These are phyloP conservation scores for Hydractinia symbiolongicarpus DNA, from an alignment of 30 jellyfish, hydroid and myxozoan species.

Conservation along the genomic window DNA sequence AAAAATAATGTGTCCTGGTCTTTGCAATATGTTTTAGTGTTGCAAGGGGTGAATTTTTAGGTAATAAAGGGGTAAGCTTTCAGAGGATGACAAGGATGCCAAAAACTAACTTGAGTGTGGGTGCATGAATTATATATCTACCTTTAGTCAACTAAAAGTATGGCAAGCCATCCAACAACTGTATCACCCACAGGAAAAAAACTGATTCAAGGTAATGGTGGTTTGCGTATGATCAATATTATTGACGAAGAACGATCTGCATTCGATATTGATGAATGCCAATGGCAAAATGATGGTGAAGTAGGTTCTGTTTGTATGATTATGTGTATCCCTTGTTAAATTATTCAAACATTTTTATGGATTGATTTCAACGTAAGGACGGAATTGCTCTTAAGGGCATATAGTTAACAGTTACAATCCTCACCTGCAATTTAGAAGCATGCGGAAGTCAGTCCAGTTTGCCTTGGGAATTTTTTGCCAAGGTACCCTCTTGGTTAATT, in stretches of 20 bases:
- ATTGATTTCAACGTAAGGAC: no score
- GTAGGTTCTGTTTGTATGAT: slow-evolving; percentile 14
- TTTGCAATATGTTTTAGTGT: no score
- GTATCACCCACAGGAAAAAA: slow-evolving; percentile 40
- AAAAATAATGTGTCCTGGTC: no score
- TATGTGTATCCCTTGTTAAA: no score
- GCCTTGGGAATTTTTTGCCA: no score
- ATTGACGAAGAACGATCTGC: slow-evolving; percentile 52
- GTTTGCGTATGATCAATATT: slow-evolving; percentile 57
- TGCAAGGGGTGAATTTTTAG: background rate
- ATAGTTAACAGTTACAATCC: no score
- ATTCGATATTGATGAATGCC: slow-evolving; percentile 69
- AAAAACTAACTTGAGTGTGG: background rate
- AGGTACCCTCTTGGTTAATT: no score
- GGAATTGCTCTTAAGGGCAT: no score
- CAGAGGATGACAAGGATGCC: background rate
- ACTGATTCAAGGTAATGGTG: slow-evolving; percentile 62
- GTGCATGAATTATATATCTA: background rate
- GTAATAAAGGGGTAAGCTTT: background rate
- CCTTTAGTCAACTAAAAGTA: background rate
- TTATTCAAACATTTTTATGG: no score
- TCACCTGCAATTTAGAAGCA: no score
- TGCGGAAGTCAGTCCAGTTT: no score
- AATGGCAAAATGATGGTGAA: slow-evolving; percentile 63
- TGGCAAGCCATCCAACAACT: slow-evolving; percentile 31